A percentile compares a stretch with the other conserved stretches of the same genome.
Conservation (phyloP, 2,888 invertebrate species). For the Encarsia formosa region DNA sequence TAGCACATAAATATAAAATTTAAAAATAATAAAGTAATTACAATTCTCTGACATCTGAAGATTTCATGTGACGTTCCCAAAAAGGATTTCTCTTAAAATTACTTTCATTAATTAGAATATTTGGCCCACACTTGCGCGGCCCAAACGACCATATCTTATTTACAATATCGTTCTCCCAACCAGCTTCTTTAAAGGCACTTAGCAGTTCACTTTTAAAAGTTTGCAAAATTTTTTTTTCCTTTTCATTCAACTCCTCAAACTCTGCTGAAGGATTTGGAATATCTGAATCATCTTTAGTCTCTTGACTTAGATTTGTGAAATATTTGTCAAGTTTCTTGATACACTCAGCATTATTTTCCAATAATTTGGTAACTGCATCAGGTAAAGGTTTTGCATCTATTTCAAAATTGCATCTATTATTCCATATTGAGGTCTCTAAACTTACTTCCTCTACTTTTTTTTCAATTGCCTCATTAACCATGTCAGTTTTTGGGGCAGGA, state of each 20-base stretch:
- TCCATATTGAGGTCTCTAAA: constrained; percentile 54
- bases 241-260: constrained; percentile 34
- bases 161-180: constrained; percentile 53
- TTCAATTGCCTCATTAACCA: constrained; percentile 81
- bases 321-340: constrained; percentile 62
- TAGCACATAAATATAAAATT: no score
- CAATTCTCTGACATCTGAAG: constrained; percentile 38
- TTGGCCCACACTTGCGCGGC: constrained; percentile 82
- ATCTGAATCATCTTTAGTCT: constrained; percentile 18
- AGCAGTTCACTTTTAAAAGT: constrained; percentile 58
- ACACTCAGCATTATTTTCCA: constrained; percentile 69
- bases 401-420: constrained; percentile 68
- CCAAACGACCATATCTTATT: constrained; percentile 88
- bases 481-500: constrained; percentile 72
- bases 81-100: constrained; percentile 62
- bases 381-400: constrained; percentile 79
- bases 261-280: constrained; percentile 32
- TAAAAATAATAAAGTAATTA: constrained; percentile 31
- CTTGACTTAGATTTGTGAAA: constrained; percentile 43
- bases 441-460: constrained; percentile 55
- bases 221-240: constrained; percentile 42
- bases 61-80: constrained; percentile 47
- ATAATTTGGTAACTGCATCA: constrained; percentile 61
- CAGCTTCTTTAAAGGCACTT: constrained; percentile 59
- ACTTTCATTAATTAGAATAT: constrained; percentile 81